These are phyloP conservation scores for Tuberolachnus salignus DNA, from an alignment of 2,888 invertebrate genomes.

Conservation along the genomic window DNA sequence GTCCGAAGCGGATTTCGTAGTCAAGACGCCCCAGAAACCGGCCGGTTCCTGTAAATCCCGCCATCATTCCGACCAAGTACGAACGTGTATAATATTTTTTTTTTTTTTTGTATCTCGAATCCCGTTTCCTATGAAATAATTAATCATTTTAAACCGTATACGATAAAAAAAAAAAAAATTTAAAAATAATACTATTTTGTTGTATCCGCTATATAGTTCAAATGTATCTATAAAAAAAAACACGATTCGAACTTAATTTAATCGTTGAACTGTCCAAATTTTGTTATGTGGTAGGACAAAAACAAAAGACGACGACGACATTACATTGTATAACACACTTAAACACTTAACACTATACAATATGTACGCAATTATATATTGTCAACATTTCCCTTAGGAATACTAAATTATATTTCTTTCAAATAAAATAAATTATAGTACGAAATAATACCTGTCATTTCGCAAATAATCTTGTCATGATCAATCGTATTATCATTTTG, in stretches of 20 bases:
- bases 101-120: slow-evolving; percentile 12
- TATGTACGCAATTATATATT: too few species aligned
- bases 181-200: background rate
- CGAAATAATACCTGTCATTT: too few species aligned
- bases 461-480: too few species aligned
- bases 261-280: background rate
- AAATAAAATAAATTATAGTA: too few species aligned
- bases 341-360: too few species aligned
- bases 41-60: background rate
- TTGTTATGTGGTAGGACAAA: background rate
- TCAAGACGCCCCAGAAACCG: slow-evolving; percentile 58
- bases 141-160: too few species aligned
- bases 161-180: background rate
- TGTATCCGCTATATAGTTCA: background rate
- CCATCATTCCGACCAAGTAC: slow-evolving; percentile 43
- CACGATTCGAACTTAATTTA: slow-evolving; percentile 14
- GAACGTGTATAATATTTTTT: background rate
- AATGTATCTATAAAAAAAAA: background rate
- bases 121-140: background rate
- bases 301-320: background rate
- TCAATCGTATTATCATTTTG: too few species aligned
- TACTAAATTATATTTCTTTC: too few species aligned
- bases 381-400: background rate
- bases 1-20: slow-evolving; percentile 59
- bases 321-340: too few species aligned